Percentiles rank a stretch among this genome's conserved stretches.
Evolutionary conservation across 2,888 invertebrate genomes (phyloP).

Genomic region (Mesopsocus fuscifrons): DNA sequence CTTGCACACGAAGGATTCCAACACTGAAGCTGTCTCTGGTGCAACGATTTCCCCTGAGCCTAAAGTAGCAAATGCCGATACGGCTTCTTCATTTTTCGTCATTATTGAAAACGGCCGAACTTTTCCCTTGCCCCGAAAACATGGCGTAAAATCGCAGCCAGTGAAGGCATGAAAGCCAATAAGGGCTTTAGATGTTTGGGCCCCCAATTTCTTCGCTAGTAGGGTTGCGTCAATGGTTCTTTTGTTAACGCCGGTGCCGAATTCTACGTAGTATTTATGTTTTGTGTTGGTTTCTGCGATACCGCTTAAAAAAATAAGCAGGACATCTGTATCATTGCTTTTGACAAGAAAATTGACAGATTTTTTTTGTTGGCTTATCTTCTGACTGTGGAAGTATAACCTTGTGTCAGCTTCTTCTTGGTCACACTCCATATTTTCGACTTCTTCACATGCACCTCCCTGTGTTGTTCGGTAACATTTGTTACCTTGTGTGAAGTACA

Average conservation of each 20-base stretch:
- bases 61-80: neutral
- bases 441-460: neutral
- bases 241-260: neutral
- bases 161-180: neutral
- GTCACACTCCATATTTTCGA: neutral
- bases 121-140: neutral
- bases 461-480: neutral
- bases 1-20: too few species aligned
- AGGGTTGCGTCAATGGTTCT: neutral
- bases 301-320: neutral
- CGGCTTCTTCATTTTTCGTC: neutral
- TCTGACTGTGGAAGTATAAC: neutral
- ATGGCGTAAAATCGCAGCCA: neutral
- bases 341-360: neutral
- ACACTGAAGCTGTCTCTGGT: too few species aligned
- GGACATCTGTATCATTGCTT: neutral
- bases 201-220: neutral
- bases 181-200: neutral
- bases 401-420: constrained; percentile 3
- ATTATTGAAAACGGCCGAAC: neutral
- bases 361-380: neutral
- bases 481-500: neutral
- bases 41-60: too few species aligned
- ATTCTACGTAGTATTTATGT: neutral
- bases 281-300: neutral